A percentile compares a stretch with the other conserved stretches of the same genome.
Conservation (phyloP, 2,113 vertebrate genomes). For the Silurus meridionalis region DNA sequence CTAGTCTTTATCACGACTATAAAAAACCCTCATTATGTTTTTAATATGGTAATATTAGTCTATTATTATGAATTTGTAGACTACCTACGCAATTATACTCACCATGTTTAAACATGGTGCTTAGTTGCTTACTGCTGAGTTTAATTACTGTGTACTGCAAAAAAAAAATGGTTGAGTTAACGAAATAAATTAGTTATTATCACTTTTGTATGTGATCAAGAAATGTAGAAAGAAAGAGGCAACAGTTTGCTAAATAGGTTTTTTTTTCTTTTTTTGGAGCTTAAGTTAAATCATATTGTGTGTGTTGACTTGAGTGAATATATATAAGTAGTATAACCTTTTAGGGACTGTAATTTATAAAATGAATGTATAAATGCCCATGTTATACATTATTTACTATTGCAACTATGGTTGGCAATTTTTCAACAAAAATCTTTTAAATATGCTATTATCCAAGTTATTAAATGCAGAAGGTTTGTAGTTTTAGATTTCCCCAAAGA, state of each 20-base stretch:
- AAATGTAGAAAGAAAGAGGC: neutral
- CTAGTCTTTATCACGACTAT: neutral
- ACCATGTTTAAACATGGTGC: neutral
- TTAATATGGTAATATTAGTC: neutral
- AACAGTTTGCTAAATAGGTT: neutral
- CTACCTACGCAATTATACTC: neutral
- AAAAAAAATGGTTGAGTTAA: neutral
- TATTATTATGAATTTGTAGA: neutral
- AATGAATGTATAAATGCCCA: constrained; percentile 48
- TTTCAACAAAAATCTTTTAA: constrained; percentile 7
- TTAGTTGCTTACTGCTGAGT: neutral
- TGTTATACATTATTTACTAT: constrained; percentile 53
- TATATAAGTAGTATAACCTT: constrained; percentile 75
- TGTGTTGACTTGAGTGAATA: constrained; percentile 75
- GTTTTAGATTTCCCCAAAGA: neutral
- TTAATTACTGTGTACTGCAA: neutral
- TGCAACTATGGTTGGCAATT: constrained; percentile 27
- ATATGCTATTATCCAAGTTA: neutral
- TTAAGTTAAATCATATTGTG: constrained; percentile 72
- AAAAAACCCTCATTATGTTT: neutral
- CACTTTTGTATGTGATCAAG: neutral
- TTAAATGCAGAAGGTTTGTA: neutral
- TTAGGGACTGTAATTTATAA: constrained; percentile 68
- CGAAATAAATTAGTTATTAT: neutral
- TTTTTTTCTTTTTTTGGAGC: constrained; percentile 59